Percentiles rank a stretch among this genome's conserved stretches.
Evolutionary conservation across 2,113 vertebrate species (phyloP).

Genomic region (cat (Felis catus)): DNA sequence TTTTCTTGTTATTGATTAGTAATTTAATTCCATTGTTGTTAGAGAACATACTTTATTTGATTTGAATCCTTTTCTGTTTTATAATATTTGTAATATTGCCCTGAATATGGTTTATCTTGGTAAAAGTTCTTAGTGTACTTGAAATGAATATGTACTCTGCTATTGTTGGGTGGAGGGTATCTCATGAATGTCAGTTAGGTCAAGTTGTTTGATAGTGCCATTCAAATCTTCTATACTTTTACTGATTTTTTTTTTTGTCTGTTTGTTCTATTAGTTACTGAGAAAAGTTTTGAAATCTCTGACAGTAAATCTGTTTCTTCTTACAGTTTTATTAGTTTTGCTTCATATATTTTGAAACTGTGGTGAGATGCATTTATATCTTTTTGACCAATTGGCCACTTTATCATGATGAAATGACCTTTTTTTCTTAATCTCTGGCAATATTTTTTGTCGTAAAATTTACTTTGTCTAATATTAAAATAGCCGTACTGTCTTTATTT

Average conservation of each 20-base stretch:
- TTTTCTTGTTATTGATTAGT: background rate
- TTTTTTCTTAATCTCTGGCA: background rate
- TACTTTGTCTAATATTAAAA: conserved; percentile 31
- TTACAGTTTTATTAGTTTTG: conserved; percentile 22
- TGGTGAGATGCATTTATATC: background rate
- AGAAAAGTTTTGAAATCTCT: conserved; percentile 44
- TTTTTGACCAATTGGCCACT: background rate
- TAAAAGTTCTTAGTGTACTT: conserved; percentile 28
- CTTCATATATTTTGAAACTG: background rate
- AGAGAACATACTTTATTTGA: conserved; percentile 25
- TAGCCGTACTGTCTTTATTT: background rate
- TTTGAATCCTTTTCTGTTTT: conserved; percentile 21
- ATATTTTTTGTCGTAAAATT: background rate
- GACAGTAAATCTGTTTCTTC: conserved; percentile 15
- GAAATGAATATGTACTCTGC: background rate
- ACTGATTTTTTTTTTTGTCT: conserved; percentile 29
- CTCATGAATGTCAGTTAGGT: background rate
- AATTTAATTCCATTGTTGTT: conserved; percentile 26
- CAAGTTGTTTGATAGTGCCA: conserved; percentile 17
- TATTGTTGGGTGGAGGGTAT: background rate
- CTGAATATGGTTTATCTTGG: conserved; percentile 35
- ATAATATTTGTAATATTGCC: background rate
- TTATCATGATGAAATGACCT: background rate
- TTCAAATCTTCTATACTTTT: background rate
- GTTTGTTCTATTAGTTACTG: background rate